Evolutionary conservation across 2,888 invertebrate species (phyloP).

Genomic region (Muscina levida): DNA sequence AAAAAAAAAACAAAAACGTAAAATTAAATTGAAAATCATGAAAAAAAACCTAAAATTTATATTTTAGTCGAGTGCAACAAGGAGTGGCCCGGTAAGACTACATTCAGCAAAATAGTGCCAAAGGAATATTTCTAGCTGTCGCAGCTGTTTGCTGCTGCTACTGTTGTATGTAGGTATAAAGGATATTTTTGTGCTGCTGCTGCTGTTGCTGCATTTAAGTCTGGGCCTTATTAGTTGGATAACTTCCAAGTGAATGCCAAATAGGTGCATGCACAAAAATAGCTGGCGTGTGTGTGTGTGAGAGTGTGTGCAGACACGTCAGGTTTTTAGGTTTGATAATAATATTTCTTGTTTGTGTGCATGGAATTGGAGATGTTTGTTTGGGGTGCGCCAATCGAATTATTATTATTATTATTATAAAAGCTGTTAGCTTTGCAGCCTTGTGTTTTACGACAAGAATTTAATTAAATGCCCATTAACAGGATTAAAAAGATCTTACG

Average conservation of each 20-base stretch:
- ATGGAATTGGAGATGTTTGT: too few relatives aligned
- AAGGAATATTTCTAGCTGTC: not conserved
- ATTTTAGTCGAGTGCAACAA: conserved; percentile 28
- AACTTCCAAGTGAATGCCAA: conserved; percentile 31
- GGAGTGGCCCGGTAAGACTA: not conserved
- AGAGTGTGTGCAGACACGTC: too few relatives aligned
- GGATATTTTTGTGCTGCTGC: not conserved
- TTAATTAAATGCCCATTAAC: conserved; percentile 19
- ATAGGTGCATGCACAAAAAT: not conserved
- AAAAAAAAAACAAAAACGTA: not conserved
- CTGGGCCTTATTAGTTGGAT: conserved; percentile 44
- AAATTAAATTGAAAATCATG: conserved; percentile 13
- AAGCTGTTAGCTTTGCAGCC: not conserved
- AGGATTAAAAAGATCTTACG: not conserved
- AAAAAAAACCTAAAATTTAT: not conserved
- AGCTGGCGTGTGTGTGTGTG: not conserved
- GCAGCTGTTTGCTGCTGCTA: too few relatives aligned
- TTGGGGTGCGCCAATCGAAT: conserved; percentile 39
- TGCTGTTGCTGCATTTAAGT: not conserved
- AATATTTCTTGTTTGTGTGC: conserved; percentile 30
- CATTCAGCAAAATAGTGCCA: conserved; percentile 21
- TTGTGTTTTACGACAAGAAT: conserved; percentile 3
- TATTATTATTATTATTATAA: conserved; percentile 13
- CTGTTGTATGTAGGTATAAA: not conserved
- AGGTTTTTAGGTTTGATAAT: conserved; percentile 24